Evolutionary conservation across 2,797 vertebrate genomes (phyloP).

Genomic region (Lagodon rhomboides): DNA sequence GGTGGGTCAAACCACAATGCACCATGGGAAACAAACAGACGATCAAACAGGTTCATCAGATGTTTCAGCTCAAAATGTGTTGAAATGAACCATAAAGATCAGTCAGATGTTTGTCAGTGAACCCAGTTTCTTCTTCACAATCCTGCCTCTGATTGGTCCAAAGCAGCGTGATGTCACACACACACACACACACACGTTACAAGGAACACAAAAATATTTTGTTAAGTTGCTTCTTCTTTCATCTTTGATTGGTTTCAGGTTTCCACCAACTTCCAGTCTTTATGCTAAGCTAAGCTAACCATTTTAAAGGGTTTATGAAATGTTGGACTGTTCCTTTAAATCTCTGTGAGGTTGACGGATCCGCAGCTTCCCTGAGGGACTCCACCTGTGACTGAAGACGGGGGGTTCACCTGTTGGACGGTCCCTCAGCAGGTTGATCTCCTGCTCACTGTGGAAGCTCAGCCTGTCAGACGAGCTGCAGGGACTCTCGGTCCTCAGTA

Average conservation of each 20-base stretch:
- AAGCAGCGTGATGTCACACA: not conserved
- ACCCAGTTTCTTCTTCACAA: not conserved
- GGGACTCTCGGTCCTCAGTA: slow-evolving; percentile 74
- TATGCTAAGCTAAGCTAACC: too few relatives aligned
- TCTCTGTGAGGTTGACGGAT: not conserved
- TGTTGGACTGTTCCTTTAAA: not conserved
- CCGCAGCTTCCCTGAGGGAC: not conserved
- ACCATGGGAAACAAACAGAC: not conserved
- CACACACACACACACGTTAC: too few relatives aligned
- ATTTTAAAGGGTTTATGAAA: not conserved
- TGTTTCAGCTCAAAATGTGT: not conserved
- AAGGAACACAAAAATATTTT: too few relatives aligned
- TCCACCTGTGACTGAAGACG: not conserved
- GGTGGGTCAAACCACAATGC: not conserved
- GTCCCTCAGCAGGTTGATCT: not conserved
- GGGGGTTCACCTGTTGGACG: not conserved
- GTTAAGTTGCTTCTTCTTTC: too few relatives aligned
- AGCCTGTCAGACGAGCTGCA: not conserved
- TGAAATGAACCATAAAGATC: too few relatives aligned
- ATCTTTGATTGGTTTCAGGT: too few relatives aligned
- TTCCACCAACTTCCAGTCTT: not conserved
- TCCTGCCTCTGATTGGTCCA: not conserved
- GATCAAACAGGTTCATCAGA: not conserved
- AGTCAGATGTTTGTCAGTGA: too few relatives aligned
- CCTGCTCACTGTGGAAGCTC: not conserved